Evolutionary conservation across 2,797 vertebrate species (phyloP), one percentile per base, ranked within the genome.

Genomic region (Natrix natrix): DNA sequence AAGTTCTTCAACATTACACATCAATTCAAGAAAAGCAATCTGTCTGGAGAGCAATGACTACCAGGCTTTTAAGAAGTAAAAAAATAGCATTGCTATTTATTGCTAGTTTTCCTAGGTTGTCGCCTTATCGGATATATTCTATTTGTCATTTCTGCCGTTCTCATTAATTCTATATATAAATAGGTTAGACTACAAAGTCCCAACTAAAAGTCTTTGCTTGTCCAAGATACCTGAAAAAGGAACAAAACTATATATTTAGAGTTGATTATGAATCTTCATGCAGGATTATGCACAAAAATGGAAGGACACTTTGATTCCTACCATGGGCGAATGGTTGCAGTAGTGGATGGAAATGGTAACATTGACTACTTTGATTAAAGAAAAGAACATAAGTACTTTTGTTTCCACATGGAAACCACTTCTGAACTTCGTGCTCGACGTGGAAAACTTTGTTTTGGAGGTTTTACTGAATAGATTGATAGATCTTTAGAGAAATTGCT

Each of bases 21-120:
- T 95, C 92, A 96, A 1, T 95, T 95, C 94, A 86, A 95, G 91
- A 56, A 94, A 90, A 95, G 92, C 54, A 2, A 92, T 94, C 94
- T 87, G 89, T 93, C 94, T 94, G 92, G 93, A 93, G 94, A 96
- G 90, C 94, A 94, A 93, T 94, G 92, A 94, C 92, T 96, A 96
- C 95, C 92, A 94, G 95, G 2, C 94, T 95, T 96, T 88, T 90
- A 94, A 92, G 93, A 95, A 94, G 86, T 88, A 94, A 93, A 92
- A 92, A 92, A 94, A 83, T 57, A 92, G 91, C 28, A 91, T 94
- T 95, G 91, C 89, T 93, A 93, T 17, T 74, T 74, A 74, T 74
- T 37, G 66, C 66, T 86, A 61, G 83, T 93, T 92, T 94, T 95
- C 92, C 57, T 89, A 91, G 91, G 86, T 57, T 92, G 74, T 48